Evolutionary conservation across 2,797 vertebrate species (phyloP).

Genomic region (Arrhamphus sclerolepis): DNA sequence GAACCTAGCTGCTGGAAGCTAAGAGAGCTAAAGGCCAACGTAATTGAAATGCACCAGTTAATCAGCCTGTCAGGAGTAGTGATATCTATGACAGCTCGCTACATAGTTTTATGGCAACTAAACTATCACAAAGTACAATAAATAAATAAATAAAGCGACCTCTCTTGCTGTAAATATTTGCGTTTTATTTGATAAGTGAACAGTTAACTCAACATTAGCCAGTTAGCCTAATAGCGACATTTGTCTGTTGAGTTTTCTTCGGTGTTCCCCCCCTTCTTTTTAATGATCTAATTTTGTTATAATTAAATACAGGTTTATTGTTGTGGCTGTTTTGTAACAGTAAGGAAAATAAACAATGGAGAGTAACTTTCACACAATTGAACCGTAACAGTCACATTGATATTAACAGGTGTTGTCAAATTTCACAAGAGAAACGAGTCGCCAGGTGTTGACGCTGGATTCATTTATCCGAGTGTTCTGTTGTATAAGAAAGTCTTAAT

Average conservation of each 20-base stretch:
- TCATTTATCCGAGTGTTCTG: too few relatives aligned
- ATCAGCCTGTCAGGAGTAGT: constrained; percentile 8
- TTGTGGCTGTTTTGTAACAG: background rate
- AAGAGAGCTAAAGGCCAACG: constrained; percentile 63
- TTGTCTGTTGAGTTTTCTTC: background rate
- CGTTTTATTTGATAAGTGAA: background rate
- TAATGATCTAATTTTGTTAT: background rate
- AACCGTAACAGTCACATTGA: constrained; percentile 19
- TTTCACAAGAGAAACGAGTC: background rate
- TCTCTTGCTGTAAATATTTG: background rate
- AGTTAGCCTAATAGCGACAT: constrained; percentile 39
- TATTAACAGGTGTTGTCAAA: background rate
- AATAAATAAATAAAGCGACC: background rate
- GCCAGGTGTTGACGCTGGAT: too few relatives aligned
- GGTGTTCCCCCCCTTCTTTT: background rate
- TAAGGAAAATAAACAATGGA: background rate
- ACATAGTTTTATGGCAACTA: constrained; percentile 31
- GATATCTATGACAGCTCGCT: background rate
- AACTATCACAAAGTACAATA: background rate
- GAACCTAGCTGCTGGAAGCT: constrained; percentile 31
- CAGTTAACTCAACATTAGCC: background rate
- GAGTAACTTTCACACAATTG: background rate
- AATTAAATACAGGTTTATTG: fast-evolving
- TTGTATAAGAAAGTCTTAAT: too few relatives aligned
- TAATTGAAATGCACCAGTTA: constrained; percentile 11